These are phyloP conservation scores for Tetraneura akinire DNA, from an alignment of 1,140 invertebrate species.

Conservation along the genomic window DNA sequence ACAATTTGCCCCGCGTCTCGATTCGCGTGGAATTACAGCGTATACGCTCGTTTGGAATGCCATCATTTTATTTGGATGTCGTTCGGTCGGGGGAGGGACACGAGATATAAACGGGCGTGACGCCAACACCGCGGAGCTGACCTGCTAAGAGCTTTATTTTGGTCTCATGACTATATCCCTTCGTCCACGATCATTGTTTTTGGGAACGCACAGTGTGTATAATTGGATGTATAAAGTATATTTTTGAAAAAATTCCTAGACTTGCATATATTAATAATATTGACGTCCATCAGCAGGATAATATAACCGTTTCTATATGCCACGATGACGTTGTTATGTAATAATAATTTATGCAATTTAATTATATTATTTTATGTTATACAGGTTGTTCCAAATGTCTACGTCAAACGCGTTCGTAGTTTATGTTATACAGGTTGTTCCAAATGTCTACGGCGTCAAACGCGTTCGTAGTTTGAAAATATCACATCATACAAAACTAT, in stretches of 20 bases:
- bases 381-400: too few species aligned
- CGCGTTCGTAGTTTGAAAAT: too few species aligned
- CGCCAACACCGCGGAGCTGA: constrained; percentile 1
- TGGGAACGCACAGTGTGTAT: not conserved
- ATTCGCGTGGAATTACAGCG: not conserved
- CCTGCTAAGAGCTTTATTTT: constrained; percentile 43
- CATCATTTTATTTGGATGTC: constrained; percentile 20
- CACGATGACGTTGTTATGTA: too few species aligned
- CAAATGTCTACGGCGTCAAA: too few species aligned
- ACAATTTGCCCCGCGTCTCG: too few species aligned
- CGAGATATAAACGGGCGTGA: not conserved
- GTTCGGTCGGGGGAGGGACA: not conserved
- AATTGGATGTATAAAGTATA: not conserved
- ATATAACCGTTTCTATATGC: not conserved
- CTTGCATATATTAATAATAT: too few species aligned
- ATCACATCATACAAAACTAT: too few species aligned
- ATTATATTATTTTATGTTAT: too few species aligned
- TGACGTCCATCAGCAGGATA: not conserved
- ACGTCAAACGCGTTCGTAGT: too few species aligned
- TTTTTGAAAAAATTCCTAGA: not conserved
- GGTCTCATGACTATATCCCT: not conserved
- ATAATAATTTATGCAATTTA: too few species aligned
- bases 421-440: too few species aligned
- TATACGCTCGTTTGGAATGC: not conserved
- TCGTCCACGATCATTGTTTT: not conserved